Conservation (phyloP, 2,888 invertebrate species). For the Taenaris catops region DNA sequence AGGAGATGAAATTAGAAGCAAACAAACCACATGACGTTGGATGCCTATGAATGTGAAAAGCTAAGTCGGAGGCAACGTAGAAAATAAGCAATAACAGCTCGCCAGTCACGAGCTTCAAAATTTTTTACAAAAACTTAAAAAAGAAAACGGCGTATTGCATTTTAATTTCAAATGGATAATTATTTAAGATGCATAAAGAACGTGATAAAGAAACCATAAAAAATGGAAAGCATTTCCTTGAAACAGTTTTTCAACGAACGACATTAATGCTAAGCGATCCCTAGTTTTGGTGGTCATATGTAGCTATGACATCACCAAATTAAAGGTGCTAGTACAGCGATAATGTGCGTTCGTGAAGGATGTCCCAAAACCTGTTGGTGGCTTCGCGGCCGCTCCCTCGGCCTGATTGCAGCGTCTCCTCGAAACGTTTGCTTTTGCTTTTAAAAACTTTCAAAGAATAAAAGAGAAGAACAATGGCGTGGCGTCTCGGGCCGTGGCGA, state of each 20-base stretch:
- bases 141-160: conserved; percentile 22
- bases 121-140: conserved; percentile 8
- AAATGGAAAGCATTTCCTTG: conserved; percentile 58
- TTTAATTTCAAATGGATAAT: conserved; percentile 21
- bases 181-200: conserved; percentile 42
- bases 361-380: conserved; percentile 74
- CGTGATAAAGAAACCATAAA: conserved; percentile 36
- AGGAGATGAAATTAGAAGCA: conserved; percentile 63
- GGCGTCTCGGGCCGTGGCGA: conserved; percentile 82
- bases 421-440: conserved; percentile 65
- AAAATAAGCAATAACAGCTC: conserved; percentile 43
- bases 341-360: conserved; percentile 44
- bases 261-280: conserved; percentile 48
- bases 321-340: conserved; percentile 28
- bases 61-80: conserved; percentile 51
- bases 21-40: conserved; percentile 57
- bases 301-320: no score
- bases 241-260: conserved; percentile 35
- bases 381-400: conserved; percentile 74
- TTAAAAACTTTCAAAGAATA: conserved; percentile 63
- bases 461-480: conserved; percentile 73
- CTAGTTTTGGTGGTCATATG: no score
- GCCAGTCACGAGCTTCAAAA: conserved; percentile 35
- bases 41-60: conserved; percentile 43
- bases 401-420: conserved; percentile 79